These are phyloP conservation scores for Epinephelus cyanopodus DNA, from an alignment of 2,113 vertebrate genomes.

Conservation along the genomic window DNA sequence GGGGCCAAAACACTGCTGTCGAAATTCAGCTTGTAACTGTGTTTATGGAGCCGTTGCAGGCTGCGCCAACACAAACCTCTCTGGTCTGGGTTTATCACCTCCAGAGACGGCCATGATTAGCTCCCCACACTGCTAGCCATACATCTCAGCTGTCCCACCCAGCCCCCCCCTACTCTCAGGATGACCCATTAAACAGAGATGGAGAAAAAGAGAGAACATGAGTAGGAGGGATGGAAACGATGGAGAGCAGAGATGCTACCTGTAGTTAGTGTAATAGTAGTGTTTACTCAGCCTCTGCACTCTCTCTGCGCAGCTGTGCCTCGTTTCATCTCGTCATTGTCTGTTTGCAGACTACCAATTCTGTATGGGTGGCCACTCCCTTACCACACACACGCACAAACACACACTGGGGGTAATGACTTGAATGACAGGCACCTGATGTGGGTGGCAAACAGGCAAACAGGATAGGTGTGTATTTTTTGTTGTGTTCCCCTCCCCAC, in stretches of 20 bases:
- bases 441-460: slow-evolving; percentile 49
- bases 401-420: slow-evolving; percentile 25
- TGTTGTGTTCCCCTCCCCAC: slow-evolving; percentile 16
- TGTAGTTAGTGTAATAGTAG: slow-evolving; percentile 74
- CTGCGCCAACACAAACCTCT: slow-evolving; percentile 70
- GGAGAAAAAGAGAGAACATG: slow-evolving; percentile 56
- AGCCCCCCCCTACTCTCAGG: slow-evolving; percentile 56
- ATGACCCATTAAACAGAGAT: slow-evolving; percentile 76
- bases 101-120: slow-evolving; percentile 77
- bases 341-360: slow-evolving; percentile 49
- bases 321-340: slow-evolving; percentile 42
- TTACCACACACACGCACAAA: slow-evolving; percentile 56
- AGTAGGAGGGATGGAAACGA: slow-evolving; percentile 63
- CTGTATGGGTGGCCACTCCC: slow-evolving; percentile 73
- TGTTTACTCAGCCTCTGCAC: slow-evolving; percentile 69
- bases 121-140: slow-evolving; percentile 67
- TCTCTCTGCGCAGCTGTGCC: slow-evolving; percentile 40
- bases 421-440: slow-evolving; percentile 59
- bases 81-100: slow-evolving; percentile 69
- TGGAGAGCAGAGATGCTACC: slow-evolving; percentile 68
- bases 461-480: slow-evolving; percentile 48
- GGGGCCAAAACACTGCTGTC: slow-evolving; percentile 63
- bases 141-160: slow-evolving; percentile 73
- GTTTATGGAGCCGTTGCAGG: slow-evolving; percentile 70
- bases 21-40: slow-evolving; percentile 71